phyloP scores from a whole-genome alignment of 2,888 invertebrate genomes.

The Epinotia brunnichana region DNA sequence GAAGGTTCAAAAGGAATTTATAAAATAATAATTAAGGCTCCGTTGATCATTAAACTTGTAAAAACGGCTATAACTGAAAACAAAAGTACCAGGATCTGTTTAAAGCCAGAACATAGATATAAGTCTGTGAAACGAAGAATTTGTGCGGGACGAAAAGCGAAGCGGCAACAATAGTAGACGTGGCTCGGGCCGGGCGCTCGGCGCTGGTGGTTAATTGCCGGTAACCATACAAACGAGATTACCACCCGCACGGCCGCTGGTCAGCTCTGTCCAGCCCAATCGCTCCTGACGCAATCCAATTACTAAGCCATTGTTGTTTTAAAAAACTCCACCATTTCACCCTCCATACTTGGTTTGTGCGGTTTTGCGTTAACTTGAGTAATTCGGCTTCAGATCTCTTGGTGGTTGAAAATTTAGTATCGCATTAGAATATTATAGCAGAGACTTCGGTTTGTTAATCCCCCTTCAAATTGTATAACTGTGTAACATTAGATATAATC shows the following conservation, averaged over 20 bases:
- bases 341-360: conserved; percentile 32
- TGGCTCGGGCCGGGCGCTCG: conserved; percentile 45
- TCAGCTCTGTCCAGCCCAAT: conserved; percentile 52
- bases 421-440: background rate
- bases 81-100: background rate
- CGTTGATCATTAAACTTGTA: background rate
- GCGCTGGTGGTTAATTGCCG: conserved; percentile 67
- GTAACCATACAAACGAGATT: conserved; percentile 71
- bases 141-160: conserved; percentile 16
- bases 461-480: conserved; percentile 1
- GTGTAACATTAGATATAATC: conserved; percentile 1
- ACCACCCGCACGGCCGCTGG: conserved; percentile 51
- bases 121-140: background rate
- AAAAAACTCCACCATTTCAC: conserved; percentile 45
- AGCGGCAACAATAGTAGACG: conserved; percentile 45
- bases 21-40: conserved; percentile 4
- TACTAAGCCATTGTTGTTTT: conserved; percentile 61
- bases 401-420: conserved; percentile 2
- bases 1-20: background rate
- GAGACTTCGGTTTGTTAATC: background rate
- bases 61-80: background rate
- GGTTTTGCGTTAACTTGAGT: conserved; percentile 38
- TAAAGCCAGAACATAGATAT: background rate
- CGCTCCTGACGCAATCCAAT: conserved; percentile 66
- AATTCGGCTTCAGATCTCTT: conserved; percentile 11